Percentiles rank a stretch among this genome's conserved stretches.
phyloP scores from a whole-genome alignment of 2,113 vertebrate genomes.

The Limanda limanda region DNA sequence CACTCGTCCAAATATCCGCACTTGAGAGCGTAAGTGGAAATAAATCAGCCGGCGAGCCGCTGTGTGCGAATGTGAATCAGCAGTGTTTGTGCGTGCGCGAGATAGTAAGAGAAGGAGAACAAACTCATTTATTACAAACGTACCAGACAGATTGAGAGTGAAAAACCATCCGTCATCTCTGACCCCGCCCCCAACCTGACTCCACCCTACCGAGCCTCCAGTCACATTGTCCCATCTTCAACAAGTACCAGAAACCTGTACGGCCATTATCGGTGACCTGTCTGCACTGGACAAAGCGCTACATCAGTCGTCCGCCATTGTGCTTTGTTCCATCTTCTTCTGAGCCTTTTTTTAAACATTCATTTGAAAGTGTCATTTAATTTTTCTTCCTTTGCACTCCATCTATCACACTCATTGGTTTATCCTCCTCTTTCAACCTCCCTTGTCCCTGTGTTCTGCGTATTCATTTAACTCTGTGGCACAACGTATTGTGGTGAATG shows the following conservation, averaged over 20 bases:
- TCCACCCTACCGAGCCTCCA: constrained; percentile 28
- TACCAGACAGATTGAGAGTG: constrained; percentile 44
- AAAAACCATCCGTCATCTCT: constrained; percentile 45
- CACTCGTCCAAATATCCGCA: constrained; percentile 69
- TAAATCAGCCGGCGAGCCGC: constrained; percentile 61
- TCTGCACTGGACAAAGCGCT: constrained; percentile 13
- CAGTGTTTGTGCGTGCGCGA: constrained; percentile 45
- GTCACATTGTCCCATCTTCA: constrained; percentile 9
- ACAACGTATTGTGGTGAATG: constrained; percentile 71
- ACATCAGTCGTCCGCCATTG: constrained; percentile 7
- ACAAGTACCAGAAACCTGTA: neutral
- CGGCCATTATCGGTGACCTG: constrained; percentile 29
- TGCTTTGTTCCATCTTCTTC: constrained; percentile 15
- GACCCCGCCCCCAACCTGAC: neutral
- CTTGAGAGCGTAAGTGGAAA: constrained; percentile 67
- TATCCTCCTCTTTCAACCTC: constrained; percentile 46
- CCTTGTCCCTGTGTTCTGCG: constrained; percentile 31
- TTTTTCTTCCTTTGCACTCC: constrained; percentile 27
- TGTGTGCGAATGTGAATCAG: constrained; percentile 41
- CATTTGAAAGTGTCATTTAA: constrained; percentile 28
- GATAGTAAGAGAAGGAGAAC: constrained; percentile 35
- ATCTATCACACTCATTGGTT: constrained; percentile 54
- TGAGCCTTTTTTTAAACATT: constrained; percentile 30
- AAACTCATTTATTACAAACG: constrained; percentile 38
- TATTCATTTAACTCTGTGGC: constrained; percentile 59